Evolutionary conservation across 1,140 invertebrate species (phyloP).

Genomic region (Eurytemora carolleeae): DNA sequence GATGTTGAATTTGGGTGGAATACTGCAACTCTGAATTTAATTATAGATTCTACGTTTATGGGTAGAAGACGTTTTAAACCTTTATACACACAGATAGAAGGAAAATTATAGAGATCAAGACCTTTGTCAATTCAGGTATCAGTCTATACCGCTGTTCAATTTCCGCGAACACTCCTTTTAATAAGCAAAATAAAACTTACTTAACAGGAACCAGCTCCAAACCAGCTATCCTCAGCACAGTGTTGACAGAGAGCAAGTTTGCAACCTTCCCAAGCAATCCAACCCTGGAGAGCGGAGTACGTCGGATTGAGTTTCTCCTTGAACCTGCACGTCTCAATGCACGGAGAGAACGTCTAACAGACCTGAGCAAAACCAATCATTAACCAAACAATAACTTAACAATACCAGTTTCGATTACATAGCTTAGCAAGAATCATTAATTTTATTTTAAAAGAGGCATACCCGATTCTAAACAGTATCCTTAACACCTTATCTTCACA

Average conservation of each 20-base stretch:
- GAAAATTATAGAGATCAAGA: too few relatives aligned
- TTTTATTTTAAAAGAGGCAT: too few relatives aligned
- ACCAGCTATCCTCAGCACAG: neutral
- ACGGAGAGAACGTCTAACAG: neutral
- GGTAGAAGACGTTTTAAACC: neutral
- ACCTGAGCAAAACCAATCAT: too few relatives aligned
- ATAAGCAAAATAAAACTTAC: neutral
- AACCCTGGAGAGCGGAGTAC: neutral
- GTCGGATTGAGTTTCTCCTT: neutral
- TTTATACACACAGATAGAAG: neutral
- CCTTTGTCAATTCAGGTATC: too few relatives aligned
- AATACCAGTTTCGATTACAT: too few relatives aligned
- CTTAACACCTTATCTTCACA: too few relatives aligned
- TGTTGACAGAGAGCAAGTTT: neutral
- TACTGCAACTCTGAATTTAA: neutral
- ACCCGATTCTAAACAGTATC: too few relatives aligned
- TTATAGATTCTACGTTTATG: neutral
- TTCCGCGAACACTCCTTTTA: too few relatives aligned
- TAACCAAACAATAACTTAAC: too few relatives aligned
- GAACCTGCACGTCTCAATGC: neutral
- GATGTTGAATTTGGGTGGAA: too few relatives aligned
- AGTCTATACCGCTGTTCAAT: too few relatives aligned
- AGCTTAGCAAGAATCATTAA: too few relatives aligned
- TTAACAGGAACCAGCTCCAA: neutral
- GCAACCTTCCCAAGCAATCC: neutral